phyloP scores from a whole-genome alignment of 2,113 vertebrate genomes.

The Seriola aureovittata region DNA sequence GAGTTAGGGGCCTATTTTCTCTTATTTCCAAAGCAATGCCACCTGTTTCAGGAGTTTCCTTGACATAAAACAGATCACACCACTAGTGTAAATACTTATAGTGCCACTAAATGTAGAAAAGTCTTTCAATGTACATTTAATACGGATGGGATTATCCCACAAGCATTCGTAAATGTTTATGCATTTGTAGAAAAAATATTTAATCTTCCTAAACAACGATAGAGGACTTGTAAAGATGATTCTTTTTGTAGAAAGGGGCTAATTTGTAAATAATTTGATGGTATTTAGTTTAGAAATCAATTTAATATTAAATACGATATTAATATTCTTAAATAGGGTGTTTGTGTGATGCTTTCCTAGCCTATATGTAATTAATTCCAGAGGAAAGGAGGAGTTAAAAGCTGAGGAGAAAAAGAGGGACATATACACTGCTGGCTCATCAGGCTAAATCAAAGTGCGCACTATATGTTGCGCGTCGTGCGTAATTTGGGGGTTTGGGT shows the following conservation, averaged over 20 bases:
- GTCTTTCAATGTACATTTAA: not conserved
- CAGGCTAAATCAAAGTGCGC: slow-evolving; percentile 54
- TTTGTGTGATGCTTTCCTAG: slow-evolving; percentile 27
- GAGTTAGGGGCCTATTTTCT: not conserved
- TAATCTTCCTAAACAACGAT: not conserved
- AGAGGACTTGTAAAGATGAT: not conserved
- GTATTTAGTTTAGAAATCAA: not conserved
- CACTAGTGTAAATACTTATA: not conserved
- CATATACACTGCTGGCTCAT: slow-evolving; percentile 38
- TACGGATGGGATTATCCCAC: not conserved
- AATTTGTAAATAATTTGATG: not conserved
- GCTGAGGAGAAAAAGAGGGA: slow-evolving; percentile 23
- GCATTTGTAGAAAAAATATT: not conserved
- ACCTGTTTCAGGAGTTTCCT: slow-evolving; percentile 45
- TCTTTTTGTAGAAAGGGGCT: not conserved
- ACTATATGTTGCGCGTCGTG: slow-evolving; percentile 52
- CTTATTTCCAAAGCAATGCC: slow-evolving; percentile 4
- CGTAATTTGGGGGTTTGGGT: slow-evolving; percentile 72
- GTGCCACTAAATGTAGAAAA: slow-evolving; percentile 4
- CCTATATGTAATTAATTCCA: slow-evolving; percentile 46
- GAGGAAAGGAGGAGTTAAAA: slow-evolving; percentile 44
- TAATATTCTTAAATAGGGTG: not conserved
- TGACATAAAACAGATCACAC: slow-evolving; percentile 33
- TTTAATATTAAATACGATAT: not conserved
- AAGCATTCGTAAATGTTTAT: not conserved